Evolutionary conservation across 2,888 invertebrate species (phyloP).

Genomic region (Nemoura dubitans): DNA sequence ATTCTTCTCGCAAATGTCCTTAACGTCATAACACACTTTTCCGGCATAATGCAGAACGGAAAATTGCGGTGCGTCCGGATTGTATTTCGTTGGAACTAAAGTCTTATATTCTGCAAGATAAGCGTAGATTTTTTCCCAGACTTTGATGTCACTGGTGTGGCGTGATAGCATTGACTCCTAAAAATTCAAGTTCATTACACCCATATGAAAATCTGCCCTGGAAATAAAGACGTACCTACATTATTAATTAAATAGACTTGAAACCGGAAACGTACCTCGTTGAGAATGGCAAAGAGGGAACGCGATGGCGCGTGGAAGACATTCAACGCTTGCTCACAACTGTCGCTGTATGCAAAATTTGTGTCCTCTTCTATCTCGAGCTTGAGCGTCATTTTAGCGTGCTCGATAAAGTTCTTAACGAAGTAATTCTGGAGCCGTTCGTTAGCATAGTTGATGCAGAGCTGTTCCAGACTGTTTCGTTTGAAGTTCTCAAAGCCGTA

Average conservation of each 20-base stretch:
- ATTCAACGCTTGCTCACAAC: constrained; percentile 53
- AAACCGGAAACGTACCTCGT: constrained; percentile 55
- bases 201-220: too few species aligned
- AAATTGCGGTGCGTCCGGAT: neutral
- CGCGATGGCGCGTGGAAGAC: constrained; percentile 56
- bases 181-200: neutral
- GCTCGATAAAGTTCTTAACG: constrained; percentile 56
- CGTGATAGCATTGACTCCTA: neutral
- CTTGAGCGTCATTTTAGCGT: constrained; percentile 50
- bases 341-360: constrained; percentile 44
- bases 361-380: constrained; percentile 56
- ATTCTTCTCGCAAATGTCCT: constrained; percentile 33
- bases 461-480: constrained; percentile 55
- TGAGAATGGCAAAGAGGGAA: constrained; percentile 57
- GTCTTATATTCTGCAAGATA: neutral
- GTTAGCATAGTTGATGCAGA: constrained; percentile 59
- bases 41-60: constrained; percentile 39
- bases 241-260: too few species aligned
- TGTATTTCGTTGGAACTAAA: neutral
- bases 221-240: too few species aligned
- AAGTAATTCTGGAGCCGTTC: constrained; percentile 58
- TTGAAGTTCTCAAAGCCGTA: constrained; percentile 59
- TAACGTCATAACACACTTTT: constrained; percentile 25
- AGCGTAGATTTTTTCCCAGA: constrained; percentile 10
- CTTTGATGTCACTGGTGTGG: neutral